phyloP scores from a whole-genome alignment of 2,888 invertebrate species.

The Drosophila siamana region DNA sequence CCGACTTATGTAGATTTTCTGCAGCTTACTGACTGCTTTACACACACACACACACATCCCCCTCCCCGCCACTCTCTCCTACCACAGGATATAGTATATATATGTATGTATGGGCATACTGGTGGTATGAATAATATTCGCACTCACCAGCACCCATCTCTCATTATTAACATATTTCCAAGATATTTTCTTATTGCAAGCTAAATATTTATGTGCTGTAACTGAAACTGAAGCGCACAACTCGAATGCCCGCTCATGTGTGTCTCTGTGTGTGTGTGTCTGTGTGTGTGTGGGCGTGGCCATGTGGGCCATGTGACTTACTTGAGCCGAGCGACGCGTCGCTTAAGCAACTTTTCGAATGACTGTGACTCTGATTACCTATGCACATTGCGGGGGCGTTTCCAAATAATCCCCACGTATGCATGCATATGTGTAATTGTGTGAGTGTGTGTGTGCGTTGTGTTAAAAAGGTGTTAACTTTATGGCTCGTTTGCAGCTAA shows the following conservation, averaged over 20 bases:
- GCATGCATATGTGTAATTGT: no score
- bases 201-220: constrained; percentile 59
- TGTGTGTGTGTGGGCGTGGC: constrained; percentile 28
- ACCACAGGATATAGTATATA: constrained; percentile 1
- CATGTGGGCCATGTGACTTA: constrained; percentile 71
- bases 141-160: constrained; percentile 49
- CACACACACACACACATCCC: constrained; percentile 34
- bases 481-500: constrained; percentile 64
- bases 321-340: constrained; percentile 39
- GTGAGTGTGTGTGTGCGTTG: no score
- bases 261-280: constrained; percentile 17
- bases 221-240: constrained; percentile 35
- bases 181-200: constrained; percentile 71
- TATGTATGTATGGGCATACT: constrained; percentile 35
- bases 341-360: constrained; percentile 55
- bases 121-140: constrained; percentile 56
- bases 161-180: constrained; percentile 78
- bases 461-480: constrained; percentile 51
- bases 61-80: background rate
- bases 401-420: constrained; percentile 18
- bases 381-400: constrained; percentile 44
- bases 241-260: constrained; percentile 34
- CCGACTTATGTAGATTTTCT: constrained; percentile 78
- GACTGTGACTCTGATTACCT: constrained; percentile 59
- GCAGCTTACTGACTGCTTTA: constrained; percentile 70